Evolutionary conservation across 2,888 invertebrate species (phyloP), one percentile per base, ranked within the genome.

Genomic region (Drosophila pseudotakahashii): DNA sequence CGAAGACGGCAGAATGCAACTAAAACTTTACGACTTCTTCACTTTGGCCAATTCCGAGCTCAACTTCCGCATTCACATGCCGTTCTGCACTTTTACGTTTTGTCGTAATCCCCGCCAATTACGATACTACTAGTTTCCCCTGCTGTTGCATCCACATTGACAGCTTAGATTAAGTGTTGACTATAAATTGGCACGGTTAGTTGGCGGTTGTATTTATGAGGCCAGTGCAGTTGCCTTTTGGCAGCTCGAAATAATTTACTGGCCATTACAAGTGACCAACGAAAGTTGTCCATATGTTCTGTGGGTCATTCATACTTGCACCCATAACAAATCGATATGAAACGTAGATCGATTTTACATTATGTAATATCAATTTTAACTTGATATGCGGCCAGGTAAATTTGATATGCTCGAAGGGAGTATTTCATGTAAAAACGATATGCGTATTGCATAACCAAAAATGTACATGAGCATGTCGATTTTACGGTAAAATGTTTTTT

Each of bases 111-210:
- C 57, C 53, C 66, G 44, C 54, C 75, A 86, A 83, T 81, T 81
- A 81, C 76, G 73, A 64, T 76, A 72, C 53, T 39, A 59, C 36
- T 36, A 42, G 60, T 32, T 48, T n/a, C 34, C 6, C n/a, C 34
- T 7, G 54, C 32, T 72, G 30, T 54, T 70, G 74, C 68, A 64
- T 51, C 52, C 66, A 51, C 73, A 79, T 85, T 88, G 85, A 87
- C 90, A 89, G 85, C 88, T 82, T 88, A 89, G 90, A 91, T 91
- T 91, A 91, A 91, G 89, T 90, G 89, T 79, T 81, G 81, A 86
- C 88, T 83, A 89, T 91, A 91, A 76, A 91, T 88, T 61, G 62
- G 59, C 45, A 66, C 48, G 73, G 54, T 58, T 57, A 72, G 71
- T 66, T 77, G 51, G 73, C 75, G 68, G 58, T 53, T n/a, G 64